phyloP scores from a whole-genome alignment of 2,797 vertebrate genomes.

The Hippoglossus hippoglossus region DNA sequence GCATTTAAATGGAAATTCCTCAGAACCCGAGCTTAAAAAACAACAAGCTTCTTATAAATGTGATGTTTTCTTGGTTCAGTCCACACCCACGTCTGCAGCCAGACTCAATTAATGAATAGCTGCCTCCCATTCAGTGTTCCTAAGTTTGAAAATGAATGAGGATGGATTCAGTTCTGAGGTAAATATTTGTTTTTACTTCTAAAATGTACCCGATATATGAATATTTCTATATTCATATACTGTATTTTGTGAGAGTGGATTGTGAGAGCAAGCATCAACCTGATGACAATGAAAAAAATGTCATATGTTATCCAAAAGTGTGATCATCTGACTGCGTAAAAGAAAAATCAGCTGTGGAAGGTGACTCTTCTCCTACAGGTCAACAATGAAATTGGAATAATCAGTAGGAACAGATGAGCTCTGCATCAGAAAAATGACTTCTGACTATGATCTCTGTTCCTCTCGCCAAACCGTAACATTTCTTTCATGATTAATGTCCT shows the following conservation, averaged over 20 bases:
- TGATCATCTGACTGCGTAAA: background rate
- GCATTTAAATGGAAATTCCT: background rate
- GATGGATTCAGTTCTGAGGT: background rate
- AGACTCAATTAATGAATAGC: background rate
- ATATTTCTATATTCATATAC: background rate
- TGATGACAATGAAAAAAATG: background rate
- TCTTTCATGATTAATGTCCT: background rate
- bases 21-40: slow-evolving; percentile 1
- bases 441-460: background rate
- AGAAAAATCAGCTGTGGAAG: background rate
- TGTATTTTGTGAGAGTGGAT: background rate
- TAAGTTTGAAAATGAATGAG: background rate
- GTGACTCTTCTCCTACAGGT: background rate
- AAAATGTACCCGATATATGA: background rate
- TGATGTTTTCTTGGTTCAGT: background rate
- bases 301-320: background rate
- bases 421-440: background rate
- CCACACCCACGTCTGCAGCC: background rate
- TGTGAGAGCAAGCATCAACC: background rate
- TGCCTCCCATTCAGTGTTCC: background rate
- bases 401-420: background rate
- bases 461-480: background rate
- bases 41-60: background rate
- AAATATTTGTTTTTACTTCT: slow-evolving; percentile 9
- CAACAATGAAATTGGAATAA: background rate